A percentile compares a stretch with the other conserved stretches of the same genome.
These are phyloP conservation scores for Cyprinodon tularosa DNA, from an alignment of 2,113 vertebrate genomes.

Conservation along the genomic window DNA sequence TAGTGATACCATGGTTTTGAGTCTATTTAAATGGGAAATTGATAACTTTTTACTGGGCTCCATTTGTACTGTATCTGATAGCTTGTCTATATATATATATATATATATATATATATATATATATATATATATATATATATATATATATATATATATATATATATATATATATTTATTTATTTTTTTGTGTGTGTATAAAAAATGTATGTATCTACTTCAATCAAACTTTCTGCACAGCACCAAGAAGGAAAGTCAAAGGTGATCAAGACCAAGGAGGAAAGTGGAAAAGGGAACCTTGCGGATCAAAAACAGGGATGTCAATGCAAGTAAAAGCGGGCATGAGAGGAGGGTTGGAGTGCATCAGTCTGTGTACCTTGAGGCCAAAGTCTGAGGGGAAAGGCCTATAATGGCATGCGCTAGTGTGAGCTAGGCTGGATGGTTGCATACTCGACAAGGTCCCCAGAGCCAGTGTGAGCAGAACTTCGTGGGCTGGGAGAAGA, in stretches of 20 bases:
- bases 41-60: too few species aligned
- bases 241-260: constrained; percentile 30
- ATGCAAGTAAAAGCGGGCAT: constrained; percentile 57
- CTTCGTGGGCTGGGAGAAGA: constrained; percentile 83
- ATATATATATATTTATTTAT: too few species aligned
- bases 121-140: too few species aligned
- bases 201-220: constrained; percentile 10
- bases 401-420: constrained; percentile 87
- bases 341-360: constrained; percentile 53
- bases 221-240: constrained; percentile 45
- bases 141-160: too few species aligned
- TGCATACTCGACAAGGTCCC: constrained; percentile 94
- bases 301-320: constrained; percentile 34
- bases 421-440: constrained; percentile 92
- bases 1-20: too few species aligned
- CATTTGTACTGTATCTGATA: too few species aligned
- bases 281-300: constrained; percentile 34
- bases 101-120: too few species aligned
- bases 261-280: constrained; percentile 29
- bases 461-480: constrained; percentile 84
- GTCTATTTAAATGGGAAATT: too few species aligned
- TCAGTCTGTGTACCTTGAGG: constrained; percentile 86
- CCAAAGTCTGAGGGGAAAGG: constrained; percentile 85
- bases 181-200: too few species aligned
- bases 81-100: too few species aligned